Percentiles rank a stretch among this genome's conserved stretches.
Evolutionary conservation across 2,888 invertebrate species (phyloP).

Genomic region (Acronicta aceris): DNA sequence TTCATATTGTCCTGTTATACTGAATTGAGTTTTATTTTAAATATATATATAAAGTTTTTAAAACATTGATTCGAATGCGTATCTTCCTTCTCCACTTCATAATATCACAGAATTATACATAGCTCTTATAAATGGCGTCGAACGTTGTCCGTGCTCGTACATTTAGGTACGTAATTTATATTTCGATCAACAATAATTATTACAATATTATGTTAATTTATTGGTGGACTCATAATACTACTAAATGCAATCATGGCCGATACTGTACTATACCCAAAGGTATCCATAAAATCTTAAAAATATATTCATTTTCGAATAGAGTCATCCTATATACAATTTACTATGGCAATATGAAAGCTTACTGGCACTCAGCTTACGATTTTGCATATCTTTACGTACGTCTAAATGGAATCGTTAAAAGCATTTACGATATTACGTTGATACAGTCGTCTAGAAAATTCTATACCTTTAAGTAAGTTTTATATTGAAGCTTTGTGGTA

Average conservation of each 20-base stretch:
- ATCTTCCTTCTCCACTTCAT: slow-evolving; percentile 11
- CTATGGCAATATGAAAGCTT: slow-evolving; percentile 54
- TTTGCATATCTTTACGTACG: slow-evolving; percentile 55
- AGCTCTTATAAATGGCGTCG: slow-evolving; percentile 32
- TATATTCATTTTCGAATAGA: slow-evolving; percentile 53
- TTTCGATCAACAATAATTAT: slow-evolving; percentile 40
- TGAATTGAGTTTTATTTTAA: too few species aligned
- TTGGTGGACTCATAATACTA: slow-evolving; percentile 24
- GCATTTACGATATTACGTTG: slow-evolving; percentile 46
- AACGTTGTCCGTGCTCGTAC: slow-evolving; percentile 12
- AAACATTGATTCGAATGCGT: too few species aligned
- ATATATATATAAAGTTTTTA: too few species aligned
- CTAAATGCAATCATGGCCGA: slow-evolving; percentile 43
- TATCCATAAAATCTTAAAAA: slow-evolving; percentile 56
- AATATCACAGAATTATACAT: slow-evolving; percentile 18
- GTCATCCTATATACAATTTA: slow-evolving; percentile 49
- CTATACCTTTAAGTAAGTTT: background rate
- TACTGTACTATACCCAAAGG: slow-evolving; percentile 32
- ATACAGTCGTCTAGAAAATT: slow-evolving; percentile 25
- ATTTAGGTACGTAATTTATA: slow-evolving; percentile 41
- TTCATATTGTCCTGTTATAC: too few species aligned
- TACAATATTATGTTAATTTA: slow-evolving; percentile 47
- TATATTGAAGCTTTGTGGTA: background rate
- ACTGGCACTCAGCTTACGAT: slow-evolving; percentile 48
- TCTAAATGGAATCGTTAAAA: slow-evolving; percentile 60